A percentile compares a stretch with the other conserved stretches of the same genome.
These are phyloP conservation scores for Spea bombifrons DNA, from an alignment of 2,113 vertebrate species.

Conservation along the genomic window DNA sequence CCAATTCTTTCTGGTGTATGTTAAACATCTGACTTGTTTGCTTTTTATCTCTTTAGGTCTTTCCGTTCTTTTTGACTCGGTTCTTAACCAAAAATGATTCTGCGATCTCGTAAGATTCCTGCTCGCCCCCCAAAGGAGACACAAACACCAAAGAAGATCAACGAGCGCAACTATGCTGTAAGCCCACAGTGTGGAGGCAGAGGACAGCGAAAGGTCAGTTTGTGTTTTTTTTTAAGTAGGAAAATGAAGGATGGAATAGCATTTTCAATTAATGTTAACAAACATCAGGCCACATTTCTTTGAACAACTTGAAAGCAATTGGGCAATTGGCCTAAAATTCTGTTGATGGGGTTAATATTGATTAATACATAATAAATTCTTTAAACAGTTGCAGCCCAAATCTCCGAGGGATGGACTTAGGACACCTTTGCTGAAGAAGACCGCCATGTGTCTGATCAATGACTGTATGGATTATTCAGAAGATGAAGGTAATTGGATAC, in stretches of 20 bases:
- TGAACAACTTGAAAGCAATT: no score
- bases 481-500: neutral
- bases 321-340: no score
- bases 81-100: neutral
- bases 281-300: no score
- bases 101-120: neutral
- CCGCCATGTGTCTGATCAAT: neutral
- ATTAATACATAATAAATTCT: slow-evolving; percentile 1
- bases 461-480: neutral
- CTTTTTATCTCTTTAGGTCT: no score
- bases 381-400: slow-evolving; percentile 1
- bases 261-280: no score
- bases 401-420: neutral
- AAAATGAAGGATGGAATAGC: no score
- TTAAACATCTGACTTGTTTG: no score
- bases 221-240: no score
- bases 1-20: no score
- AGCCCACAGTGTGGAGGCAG: neutral
- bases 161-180: neutral
- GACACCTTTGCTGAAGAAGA: neutral
- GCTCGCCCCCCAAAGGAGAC: neutral
- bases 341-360: neutral
- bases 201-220: neutral
- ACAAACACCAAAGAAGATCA: neutral
- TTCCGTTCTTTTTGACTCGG: no score